A percentile compares a stretch with the other conserved stretches of the same genome.
phyloP scores from a whole-genome alignment of 1,140 invertebrate genomes.

The Macrotrachela quadricornifera region DNA sequence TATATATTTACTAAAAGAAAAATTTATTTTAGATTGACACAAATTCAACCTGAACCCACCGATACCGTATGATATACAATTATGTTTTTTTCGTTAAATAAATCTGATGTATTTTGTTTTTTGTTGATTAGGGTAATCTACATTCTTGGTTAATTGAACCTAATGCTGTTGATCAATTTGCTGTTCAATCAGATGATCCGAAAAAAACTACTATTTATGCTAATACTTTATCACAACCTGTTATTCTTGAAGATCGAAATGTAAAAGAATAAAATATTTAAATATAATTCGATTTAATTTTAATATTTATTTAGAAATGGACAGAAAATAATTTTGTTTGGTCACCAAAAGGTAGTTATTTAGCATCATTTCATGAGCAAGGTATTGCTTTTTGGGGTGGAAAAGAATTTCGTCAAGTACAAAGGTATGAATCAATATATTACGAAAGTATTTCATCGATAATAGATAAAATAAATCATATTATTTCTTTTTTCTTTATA shows the following conservation, averaged over 20 bases:
- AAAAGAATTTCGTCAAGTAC: slow-evolving; percentile 54
- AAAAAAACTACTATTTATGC: slow-evolving; percentile 65
- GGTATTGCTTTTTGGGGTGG: slow-evolving; percentile 94
- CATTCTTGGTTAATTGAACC: slow-evolving; percentile 56
- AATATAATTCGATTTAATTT: neutral
- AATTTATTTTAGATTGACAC: too few relatives aligned
- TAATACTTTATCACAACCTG: slow-evolving; percentile 41
- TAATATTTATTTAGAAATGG: slow-evolving; percentile 44
- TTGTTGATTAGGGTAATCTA: too few relatives aligned
- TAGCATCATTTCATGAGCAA: slow-evolving; percentile 77
- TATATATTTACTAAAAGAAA: too few relatives aligned
- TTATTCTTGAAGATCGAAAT: slow-evolving; percentile 53
- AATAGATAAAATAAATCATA: too few relatives aligned
- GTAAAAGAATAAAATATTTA: slow-evolving; percentile 32
- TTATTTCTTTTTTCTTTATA: slow-evolving; percentile 37
- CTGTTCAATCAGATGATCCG: slow-evolving; percentile 56
- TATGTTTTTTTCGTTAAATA: too few relatives aligned
- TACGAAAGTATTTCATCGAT: too few relatives aligned
- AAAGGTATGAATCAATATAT: slow-evolving; percentile 15
- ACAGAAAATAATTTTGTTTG: slow-evolving; percentile 83
- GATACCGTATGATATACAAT: too few relatives aligned
- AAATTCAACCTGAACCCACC: neutral
- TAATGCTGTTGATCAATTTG: slow-evolving; percentile 79
- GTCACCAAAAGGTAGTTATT: slow-evolving; percentile 85
- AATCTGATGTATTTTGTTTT: too few relatives aligned